Evolutionary conservation across 30 jellyfish, hydroid and myxozoan species (phyloP), one percentile per base, ranked within the genome.

Genomic region (Catostylus mosaicus): DNA sequence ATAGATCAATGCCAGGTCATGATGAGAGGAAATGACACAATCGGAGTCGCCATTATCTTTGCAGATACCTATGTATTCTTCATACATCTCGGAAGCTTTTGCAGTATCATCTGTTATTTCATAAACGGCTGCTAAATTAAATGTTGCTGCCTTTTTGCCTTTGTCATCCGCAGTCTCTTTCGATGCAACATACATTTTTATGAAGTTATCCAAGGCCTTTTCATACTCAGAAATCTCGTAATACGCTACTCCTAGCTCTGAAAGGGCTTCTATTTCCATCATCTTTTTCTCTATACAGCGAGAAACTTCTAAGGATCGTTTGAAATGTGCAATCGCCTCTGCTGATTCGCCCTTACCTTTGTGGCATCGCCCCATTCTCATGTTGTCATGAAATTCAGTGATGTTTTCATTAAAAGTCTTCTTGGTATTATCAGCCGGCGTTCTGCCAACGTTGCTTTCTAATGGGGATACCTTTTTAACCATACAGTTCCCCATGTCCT

Each of bases 191-290:
- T 36, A 27, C 80, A 68, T 68, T 16, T 48, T 45, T 20, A 34
- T 18, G 29, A 68, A 68, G 31, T 26, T 20, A 34, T 68, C 80
- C n/a, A 68, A 24, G 43, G 80, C 80, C 3, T 12, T 4, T 16
- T 36, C 65, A 19, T 68, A 33, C 30, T 36, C 9, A 26, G 34
- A 34, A 26, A 68, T 35, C 30, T 34, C 80, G 34, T 34, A 36
- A 45, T 32, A 68, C 27, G 80, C 64, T 1, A 46, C 80, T 38
- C 80, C 80, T 18, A 68, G 37, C 61, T 68, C 80, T 0, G 80
- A 68, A 20, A 68, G 40, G 1, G 64, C 64, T 18, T 68, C 65
- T 11, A 46, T 68, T 31, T 59, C 71, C 37, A 1, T 59, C 7
- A 7, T 5, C 5, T 1, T 59, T 37, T n/a, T 27, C 40, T 59